Evolutionary conservation across 2,888 invertebrate genomes (phyloP), one percentile per base, ranked within the genome.

Genomic region (Emmelina monodactyla): DNA sequence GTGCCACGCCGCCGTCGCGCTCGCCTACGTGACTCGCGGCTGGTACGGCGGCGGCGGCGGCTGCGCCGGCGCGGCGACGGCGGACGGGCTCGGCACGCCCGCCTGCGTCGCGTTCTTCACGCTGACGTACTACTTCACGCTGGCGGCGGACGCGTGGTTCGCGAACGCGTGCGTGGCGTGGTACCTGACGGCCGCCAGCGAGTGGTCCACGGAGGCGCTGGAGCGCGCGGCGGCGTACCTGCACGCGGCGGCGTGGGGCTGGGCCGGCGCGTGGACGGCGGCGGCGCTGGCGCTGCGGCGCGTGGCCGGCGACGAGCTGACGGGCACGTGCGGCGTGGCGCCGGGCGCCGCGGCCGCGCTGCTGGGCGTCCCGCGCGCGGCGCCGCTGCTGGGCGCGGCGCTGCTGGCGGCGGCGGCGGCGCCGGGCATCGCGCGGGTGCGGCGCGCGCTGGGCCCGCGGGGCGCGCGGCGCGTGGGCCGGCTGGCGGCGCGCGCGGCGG

Each of bases 151-250:
- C 51, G 84, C 90, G 40, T 93, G 95, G 94, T 94, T 94, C 88
- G 85, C 92, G 2, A 88, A 93, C 49, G 85, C 95, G 34, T 90
- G 92, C 41, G 84, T 93, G 32, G 92, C 94, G 37, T 95, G 94
- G 91, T 91, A 92, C 57, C 82, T 95, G 32, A 91, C 93, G 3
- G 93, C 94, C 0, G 91, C 92, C 30, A 89, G 93, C 59, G 93
- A 94, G 59, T 95, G 95, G 95, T 92, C 93, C 15, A 92, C 92
- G 38, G 95, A 95, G 68, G 93, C 94, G 2, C 84, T 95, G 34
- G 93, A 93, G 64, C 87, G 90, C 32, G 88, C 92, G 16, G 89
- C 93, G 0, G 88, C 91, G 12, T 88, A 93, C 52, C 87, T 94
- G 45, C 95, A 95, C 67, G 86, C 91, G 1, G 85, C 88, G 1